Evolutionary conservation across 2,888 invertebrate species (phyloP).

Genomic region (Ischnus inquisitorius): DNA sequence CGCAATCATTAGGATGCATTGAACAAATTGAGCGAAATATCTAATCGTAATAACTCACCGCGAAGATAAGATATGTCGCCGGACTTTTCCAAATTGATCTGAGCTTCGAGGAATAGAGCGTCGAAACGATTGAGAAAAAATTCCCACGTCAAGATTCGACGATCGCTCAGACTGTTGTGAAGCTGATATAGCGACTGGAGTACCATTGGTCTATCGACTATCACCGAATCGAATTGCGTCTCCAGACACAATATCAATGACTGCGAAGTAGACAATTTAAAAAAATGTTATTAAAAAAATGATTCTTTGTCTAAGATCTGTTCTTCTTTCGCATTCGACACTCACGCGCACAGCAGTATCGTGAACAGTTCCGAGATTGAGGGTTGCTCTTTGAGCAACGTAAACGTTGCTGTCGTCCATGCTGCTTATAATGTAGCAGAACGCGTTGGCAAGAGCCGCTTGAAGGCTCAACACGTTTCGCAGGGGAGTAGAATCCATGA

Average conservation of each 20-base stretch:
- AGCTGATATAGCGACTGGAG: conserved; percentile 97
- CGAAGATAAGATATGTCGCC: conserved; percentile 94
- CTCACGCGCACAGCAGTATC: conserved; percentile 93
- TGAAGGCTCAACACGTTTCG: conserved; percentile 94
- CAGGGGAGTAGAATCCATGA: conserved; percentile 96
- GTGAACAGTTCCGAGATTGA: conserved; percentile 97
- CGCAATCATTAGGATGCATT: neutral
- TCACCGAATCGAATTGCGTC: conserved; percentile 98
- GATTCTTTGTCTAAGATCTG: neutral
- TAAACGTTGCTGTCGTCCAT: conserved; percentile 98
- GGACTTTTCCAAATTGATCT: conserved; percentile 94
- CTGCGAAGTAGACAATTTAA: conserved; percentile 85
- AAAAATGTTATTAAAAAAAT: neutral
- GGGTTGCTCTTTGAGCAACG: conserved; percentile 96
- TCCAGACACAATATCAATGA: conserved; percentile 97
- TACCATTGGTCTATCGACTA: conserved; percentile 98
- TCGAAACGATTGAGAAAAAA: conserved; percentile 99
- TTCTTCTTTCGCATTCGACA: conserved; percentile 23
- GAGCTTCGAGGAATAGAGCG: conserved; percentile 97
- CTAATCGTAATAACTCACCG: conserved; percentile 86
- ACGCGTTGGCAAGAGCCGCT: conserved; percentile 97
- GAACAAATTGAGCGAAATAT: neutral
- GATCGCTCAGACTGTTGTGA: conserved; percentile 96
- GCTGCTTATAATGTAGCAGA: conserved; percentile 97
- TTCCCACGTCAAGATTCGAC: conserved; percentile 97